Conservation (phyloP, 2,113 vertebrate genomes). For the Saguinus imperator region DNA sequence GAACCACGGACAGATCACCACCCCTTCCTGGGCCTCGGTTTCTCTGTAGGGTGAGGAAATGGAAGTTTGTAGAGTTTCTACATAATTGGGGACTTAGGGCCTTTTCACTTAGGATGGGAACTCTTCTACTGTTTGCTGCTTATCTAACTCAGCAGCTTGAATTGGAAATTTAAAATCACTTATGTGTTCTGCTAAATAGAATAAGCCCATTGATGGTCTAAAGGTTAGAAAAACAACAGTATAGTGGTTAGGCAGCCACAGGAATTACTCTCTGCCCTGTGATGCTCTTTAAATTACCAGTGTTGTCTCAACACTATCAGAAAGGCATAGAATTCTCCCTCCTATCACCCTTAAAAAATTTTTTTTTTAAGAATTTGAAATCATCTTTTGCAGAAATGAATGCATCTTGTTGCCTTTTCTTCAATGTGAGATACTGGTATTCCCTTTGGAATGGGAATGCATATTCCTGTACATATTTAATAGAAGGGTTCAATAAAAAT, state of each 20-base stretch:
- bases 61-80: neutral
- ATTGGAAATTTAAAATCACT: neutral
- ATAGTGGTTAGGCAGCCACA: accelerated
- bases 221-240: neutral
- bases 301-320: neutral
- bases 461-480: constrained; percentile 19
- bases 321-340: neutral
- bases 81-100: no score
- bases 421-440: neutral
- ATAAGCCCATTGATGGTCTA: no score
- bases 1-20: neutral
- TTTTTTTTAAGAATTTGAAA: constrained; percentile 9
- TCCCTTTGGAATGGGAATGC: neutral
- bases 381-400: constrained; percentile 37
- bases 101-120: accelerated
- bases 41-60: neutral
- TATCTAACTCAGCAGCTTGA: neutral
- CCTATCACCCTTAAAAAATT: neutral
- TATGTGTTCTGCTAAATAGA: neutral
- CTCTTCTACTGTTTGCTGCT: neutral
- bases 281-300: no score
- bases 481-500: constrained; percentile 52
- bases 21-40: neutral
- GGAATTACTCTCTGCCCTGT: accelerated
- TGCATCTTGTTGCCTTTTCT: constrained; percentile 48